Evolutionary conservation across 2,888 invertebrate species (phyloP).

Genomic region (Anoncus sp.): DNA sequence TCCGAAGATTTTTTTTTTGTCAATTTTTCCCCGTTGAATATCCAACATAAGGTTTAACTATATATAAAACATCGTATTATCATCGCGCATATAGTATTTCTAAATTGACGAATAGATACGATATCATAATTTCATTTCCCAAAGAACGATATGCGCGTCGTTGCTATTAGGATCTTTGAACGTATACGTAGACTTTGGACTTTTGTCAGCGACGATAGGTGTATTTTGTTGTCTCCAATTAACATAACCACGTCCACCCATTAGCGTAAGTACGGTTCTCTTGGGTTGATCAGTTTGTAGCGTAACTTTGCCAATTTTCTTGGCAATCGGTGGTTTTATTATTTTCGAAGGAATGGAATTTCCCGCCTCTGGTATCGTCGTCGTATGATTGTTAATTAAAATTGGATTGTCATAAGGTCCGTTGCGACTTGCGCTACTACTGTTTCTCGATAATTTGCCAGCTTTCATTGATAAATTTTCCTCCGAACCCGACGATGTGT

Average conservation of each 20-base stretch:
- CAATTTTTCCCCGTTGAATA: slow-evolving; percentile 16
- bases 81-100: not conserved
- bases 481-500: slow-evolving; percentile 94
- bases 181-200: slow-evolving; percentile 76
- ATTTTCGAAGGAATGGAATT: slow-evolving; percentile 39
- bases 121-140: slow-evolving; percentile 93
- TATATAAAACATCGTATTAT: not conserved
- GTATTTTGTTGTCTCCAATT: slow-evolving; percentile 90
- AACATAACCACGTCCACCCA: slow-evolving; percentile 95
- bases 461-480: slow-evolving; percentile 90
- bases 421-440: slow-evolving; percentile 89
- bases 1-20: slow-evolving; percentile 30
- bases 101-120: slow-evolving; percentile 8
- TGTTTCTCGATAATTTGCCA: slow-evolving; percentile 89
- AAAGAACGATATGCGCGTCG: slow-evolving; percentile 95
- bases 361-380: slow-evolving; percentile 14
- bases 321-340: slow-evolving; percentile 75
- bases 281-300: slow-evolving; percentile 84
- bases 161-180: slow-evolving; percentile 90
- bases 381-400: slow-evolving; percentile 62
- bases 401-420: slow-evolving; percentile 82
- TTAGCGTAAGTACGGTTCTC: slow-evolving; percentile 92
- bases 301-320: slow-evolving; percentile 73
- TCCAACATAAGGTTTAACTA: no score
- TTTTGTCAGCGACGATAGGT: slow-evolving; percentile 84